Conservation (phyloP, 1,140 invertebrate genomes). For the Bombus superbus region DNA sequence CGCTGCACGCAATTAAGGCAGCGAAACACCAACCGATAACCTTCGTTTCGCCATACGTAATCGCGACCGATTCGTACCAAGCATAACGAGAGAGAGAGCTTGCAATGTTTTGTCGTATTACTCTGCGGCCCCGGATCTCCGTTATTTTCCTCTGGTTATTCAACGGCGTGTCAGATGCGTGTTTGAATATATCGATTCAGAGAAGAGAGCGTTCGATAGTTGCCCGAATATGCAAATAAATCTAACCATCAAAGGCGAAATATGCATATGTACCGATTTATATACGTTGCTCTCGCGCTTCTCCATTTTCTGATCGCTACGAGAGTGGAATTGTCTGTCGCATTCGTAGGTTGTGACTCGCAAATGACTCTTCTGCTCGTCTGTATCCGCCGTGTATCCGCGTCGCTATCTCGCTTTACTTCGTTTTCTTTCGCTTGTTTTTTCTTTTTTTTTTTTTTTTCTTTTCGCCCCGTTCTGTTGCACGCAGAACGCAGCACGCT, state of each 20-base stretch:
- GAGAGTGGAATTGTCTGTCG: constrained; percentile 14
- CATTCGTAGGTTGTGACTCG: too few relatives aligned
- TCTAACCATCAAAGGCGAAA: constrained; percentile 50
- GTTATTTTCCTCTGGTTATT: constrained; percentile 37
- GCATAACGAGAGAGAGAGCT: background rate
- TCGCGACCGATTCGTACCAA: constrained; percentile 25
- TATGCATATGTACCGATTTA: constrained; percentile 56
- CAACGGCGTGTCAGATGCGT: constrained; percentile 38
- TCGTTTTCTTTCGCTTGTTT: too few relatives aligned
- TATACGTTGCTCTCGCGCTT: constrained; percentile 14
- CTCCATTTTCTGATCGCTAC: constrained; percentile 30
- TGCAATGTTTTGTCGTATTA: constrained; percentile 23
- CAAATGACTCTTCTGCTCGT: background rate
- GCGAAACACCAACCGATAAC: constrained; percentile 52
- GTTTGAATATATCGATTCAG: constrained; percentile 47
- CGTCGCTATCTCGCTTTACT: too few relatives aligned
- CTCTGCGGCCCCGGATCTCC: background rate
- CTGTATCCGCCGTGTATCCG: too few relatives aligned
- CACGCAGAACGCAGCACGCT: background rate
- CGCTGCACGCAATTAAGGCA: constrained; percentile 62
- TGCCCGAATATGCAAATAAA: constrained; percentile 46
- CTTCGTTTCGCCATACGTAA: constrained; percentile 51
- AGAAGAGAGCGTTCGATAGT: constrained; percentile 17
- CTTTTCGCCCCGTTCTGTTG: background rate
- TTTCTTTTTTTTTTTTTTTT: accelerated